phyloP scores from a whole-genome alignment of 2,113 vertebrate genomes.

The Prochilodus magdalenae region DNA sequence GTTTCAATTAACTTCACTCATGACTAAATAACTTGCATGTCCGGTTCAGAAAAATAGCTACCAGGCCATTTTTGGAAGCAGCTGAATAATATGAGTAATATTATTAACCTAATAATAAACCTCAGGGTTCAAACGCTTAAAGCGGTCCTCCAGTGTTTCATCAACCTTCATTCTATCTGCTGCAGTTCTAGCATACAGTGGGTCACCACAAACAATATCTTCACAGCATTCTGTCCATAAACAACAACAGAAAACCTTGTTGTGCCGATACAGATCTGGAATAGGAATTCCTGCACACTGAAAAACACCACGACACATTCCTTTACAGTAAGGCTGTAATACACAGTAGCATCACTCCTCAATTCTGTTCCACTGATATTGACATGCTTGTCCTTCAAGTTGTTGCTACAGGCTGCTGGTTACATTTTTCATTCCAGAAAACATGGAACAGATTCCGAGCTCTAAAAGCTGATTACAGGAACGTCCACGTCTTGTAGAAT shows the following conservation, averaged over 20 bases:
- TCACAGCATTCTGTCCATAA: no score
- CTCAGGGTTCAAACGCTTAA: no score
- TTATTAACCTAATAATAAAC: no score
- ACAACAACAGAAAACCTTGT: neutral
- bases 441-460: neutral
- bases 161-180: no score
- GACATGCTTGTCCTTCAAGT: neutral
- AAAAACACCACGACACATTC: neutral
- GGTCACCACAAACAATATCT: no score
- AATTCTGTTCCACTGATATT: neutral
- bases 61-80: no score
- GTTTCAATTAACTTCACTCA: neutral
- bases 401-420: neutral
- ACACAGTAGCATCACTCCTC: neutral
- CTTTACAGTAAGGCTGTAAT: neutral
- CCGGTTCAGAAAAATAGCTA: no score
- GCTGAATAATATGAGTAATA: no score
- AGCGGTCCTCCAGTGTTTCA: no score
- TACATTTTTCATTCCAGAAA: neutral
- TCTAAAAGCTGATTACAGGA: neutral
- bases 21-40: no score
- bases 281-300: neutral
- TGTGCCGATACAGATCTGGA: neutral
- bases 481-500: neutral
- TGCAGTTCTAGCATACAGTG: no score